Evolutionary conservation across 2,888 invertebrate species (phyloP), one percentile per base, ranked within the genome.

Genomic region (Petrolisthes manimaculis): DNA sequence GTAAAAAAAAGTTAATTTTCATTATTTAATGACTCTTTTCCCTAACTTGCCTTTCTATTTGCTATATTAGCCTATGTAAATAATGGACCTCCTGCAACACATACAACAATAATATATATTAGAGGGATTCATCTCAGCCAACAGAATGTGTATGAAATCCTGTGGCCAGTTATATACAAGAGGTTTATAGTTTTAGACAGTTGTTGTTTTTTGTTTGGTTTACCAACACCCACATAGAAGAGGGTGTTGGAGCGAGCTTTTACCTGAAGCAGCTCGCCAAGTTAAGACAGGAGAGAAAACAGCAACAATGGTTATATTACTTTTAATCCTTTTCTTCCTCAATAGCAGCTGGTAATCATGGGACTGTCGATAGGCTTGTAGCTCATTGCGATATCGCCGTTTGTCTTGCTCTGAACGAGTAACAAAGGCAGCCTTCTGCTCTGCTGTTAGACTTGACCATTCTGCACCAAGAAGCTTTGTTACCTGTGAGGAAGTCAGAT

Each of bases 371-470:
- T 95, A 95, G 77, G 93, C 93, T 92, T 94, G 94, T 89, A 95
- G 93, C 92, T 95, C 95, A 91, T 94, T 94, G 82, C 94, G 92
- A 92, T 95, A 95, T 56, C 94, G 92, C 91, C 94, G 93, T 91
- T 95, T 95, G 91, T 95, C 95, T 90, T 94, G 94, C 91, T 94
- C 94, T 18, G 95, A 95, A 91, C 93, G 93, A 80, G 93, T 94
- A 88, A 94, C 92, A 92, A 94, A 95, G 71, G 94, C 94, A 92
- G 94, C 93, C 92, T 95, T 95, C 89, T 94, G 94, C 79, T 93
- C 93, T 78, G 93, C 92, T 81, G 93, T 93, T 92, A 95, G 93
- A 91, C 93, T 93, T 6, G 94, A 94, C 95, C 95, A 95, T 91
- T 94, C 94, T 91, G 94, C 94, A 3, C 94, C 95, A 84, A 94